phyloP scores from a whole-genome alignment of 2,797 vertebrate genomes.

The Artibeus lituratus region DNA sequence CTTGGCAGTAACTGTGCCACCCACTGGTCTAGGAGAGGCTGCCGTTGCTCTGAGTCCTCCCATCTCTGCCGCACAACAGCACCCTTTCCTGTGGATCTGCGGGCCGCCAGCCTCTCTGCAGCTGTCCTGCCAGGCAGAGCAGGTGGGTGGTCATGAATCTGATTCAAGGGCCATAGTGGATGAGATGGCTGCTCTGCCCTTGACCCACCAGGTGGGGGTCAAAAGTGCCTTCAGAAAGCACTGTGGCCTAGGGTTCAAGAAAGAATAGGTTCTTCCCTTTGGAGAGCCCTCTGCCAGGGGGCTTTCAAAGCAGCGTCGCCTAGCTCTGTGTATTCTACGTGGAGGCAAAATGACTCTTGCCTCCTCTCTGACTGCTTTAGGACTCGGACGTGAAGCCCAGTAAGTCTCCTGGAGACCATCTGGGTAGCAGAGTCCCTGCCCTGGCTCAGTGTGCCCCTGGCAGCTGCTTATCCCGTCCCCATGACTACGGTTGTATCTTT shows the following conservation, averaged over 20 bases:
- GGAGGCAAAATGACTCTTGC: background rate
- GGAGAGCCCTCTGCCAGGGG: background rate
- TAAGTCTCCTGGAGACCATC: background rate
- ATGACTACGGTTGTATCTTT: background rate
- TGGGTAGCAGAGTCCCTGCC: background rate
- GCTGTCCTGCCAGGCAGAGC: accelerated
- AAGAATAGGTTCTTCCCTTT: background rate
- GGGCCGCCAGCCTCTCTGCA: background rate
- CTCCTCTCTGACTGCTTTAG: background rate
- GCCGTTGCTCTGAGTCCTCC: too few relatives aligned
- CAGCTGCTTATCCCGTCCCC: background rate
- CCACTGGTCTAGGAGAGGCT: background rate
- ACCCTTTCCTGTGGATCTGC: background rate
- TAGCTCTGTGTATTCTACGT: background rate
- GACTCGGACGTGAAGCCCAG: background rate
- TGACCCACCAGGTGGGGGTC: background rate
- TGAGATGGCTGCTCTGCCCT: background rate
- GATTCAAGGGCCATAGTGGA: background rate
- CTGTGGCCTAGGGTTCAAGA: background rate
- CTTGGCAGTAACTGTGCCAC: background rate
- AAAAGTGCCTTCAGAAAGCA: background rate
- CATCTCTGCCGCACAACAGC: accelerated
- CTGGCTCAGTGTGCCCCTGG: background rate
- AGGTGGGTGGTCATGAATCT: too few relatives aligned
- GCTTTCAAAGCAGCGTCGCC: background rate